These are phyloP conservation scores for Fopius arisanus DNA, from an alignment of 1,140 invertebrate species.

Conservation along the genomic window DNA sequence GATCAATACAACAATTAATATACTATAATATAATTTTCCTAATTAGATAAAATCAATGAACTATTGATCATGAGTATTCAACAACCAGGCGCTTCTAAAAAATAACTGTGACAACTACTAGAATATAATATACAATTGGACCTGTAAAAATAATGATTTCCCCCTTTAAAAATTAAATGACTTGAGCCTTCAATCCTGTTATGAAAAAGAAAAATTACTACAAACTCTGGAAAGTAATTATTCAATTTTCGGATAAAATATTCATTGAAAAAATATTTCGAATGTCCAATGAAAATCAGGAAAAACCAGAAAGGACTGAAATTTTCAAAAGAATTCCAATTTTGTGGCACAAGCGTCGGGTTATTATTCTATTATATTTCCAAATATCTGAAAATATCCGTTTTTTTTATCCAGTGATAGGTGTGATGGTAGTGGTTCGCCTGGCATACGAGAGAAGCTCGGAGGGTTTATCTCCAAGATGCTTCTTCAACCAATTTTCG, in stretches of 20 bases:
- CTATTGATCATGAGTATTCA: not conserved
- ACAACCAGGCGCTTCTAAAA: not conserved
- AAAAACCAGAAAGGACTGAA: no score
- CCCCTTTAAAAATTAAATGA: not conserved
- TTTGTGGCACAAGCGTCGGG: no score
- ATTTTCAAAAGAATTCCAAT: no score
- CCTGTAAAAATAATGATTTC: not conserved
- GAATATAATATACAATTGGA: not conserved
- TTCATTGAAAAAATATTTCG: no score
- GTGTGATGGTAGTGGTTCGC: not conserved
- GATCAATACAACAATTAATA: not conserved
- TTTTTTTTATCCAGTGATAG: not conserved
- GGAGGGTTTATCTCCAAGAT: conserved; percentile 47
- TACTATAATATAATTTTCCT: not conserved
- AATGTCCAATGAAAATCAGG: no score
- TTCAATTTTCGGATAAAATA: no score
- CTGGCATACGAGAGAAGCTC: not conserved
- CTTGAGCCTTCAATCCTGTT: no score
- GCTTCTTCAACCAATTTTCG: conserved; percentile 71
- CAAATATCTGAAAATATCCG: not conserved
- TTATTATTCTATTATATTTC: no score
- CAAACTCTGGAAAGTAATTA: no score
- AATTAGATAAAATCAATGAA: not conserved
- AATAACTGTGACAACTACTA: not conserved
- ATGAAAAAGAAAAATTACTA: no score